A percentile compares a stretch with the other conserved stretches of the same genome.
These are phyloP conservation scores for Drosophila hydei DNA, from an alignment of 1,140 invertebrate genomes.

Conservation along the genomic window DNA sequence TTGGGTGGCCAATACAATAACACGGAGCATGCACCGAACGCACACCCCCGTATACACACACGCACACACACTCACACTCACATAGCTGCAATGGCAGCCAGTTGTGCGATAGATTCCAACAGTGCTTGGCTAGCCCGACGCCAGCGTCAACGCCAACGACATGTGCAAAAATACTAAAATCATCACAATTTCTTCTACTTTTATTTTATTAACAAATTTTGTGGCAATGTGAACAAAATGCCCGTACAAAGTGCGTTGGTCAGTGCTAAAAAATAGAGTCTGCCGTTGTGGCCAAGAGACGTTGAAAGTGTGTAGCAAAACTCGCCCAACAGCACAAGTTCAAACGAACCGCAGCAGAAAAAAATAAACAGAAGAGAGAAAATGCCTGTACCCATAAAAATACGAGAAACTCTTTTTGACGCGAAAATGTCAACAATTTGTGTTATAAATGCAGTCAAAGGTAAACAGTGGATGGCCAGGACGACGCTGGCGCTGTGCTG, in stretches of 20 bases:
- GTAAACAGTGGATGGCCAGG: constrained; percentile 42
- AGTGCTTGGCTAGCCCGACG: constrained; percentile 46
- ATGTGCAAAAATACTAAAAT: neutral
- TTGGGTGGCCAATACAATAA: constrained; percentile 72
- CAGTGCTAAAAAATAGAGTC: constrained; percentile 16
- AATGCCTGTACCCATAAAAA: neutral
- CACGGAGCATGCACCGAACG: constrained; percentile 75
- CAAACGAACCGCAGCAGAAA: constrained; percentile 43
- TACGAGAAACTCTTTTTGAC: neutral
- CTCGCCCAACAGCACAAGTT: constrained; percentile 4
- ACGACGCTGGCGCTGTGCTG: constrained; percentile 40
- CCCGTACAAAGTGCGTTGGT: constrained; percentile 9
- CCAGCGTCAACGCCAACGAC: neutral
- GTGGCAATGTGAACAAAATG: constrained; percentile 47
- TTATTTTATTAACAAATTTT: constrained; percentile 32
- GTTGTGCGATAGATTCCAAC: constrained; percentile 71
- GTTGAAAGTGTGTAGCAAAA: neutral
- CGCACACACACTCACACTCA: constrained; percentile 10
- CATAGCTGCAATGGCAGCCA: constrained; percentile 49
- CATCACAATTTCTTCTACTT: neutral
- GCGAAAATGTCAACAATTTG: constrained; percentile 63
- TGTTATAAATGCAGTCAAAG: constrained; percentile 45
- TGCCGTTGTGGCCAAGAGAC: neutral
- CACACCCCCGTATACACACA: constrained; percentile 23
- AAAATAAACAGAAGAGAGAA: neutral